A percentile compares a stretch with the other conserved stretches of the same genome.
These are phyloP conservation scores for Heterotilapia buettikoferi DNA, from an alignment of 2,113 vertebrate genomes.

Conservation along the genomic window DNA sequence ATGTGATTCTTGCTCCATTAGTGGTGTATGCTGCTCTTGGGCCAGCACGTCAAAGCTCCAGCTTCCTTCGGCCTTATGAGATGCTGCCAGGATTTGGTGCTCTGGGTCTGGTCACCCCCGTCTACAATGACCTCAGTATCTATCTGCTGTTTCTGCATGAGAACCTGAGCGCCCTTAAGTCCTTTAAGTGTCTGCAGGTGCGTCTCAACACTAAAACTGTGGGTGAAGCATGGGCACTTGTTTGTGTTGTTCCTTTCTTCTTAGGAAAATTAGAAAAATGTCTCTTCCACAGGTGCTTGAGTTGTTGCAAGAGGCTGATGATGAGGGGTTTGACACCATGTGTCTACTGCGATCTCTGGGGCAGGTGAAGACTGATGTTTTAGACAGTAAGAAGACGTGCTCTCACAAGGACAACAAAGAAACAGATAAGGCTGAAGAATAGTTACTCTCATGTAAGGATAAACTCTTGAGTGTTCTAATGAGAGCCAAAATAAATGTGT, in stretches of 20 bases:
- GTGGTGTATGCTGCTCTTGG: slow-evolving; percentile 78
- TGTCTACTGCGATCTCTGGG: slow-evolving; percentile 81
- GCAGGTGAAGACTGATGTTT: slow-evolving; percentile 82
- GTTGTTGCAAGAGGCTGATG: slow-evolving; percentile 78
- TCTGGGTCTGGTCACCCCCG: slow-evolving; percentile 73
- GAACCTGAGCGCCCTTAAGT: slow-evolving; percentile 91
- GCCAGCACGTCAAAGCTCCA: slow-evolving; percentile 74
- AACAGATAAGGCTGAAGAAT: neutral
- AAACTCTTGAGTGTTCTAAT: neutral
- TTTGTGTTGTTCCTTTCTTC: neutral
- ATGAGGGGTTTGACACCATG: slow-evolving; percentile 80
- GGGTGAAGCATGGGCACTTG: neutral
- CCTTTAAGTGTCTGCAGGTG: slow-evolving; percentile 88
- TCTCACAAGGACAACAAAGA: neutral
- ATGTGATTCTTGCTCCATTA: slow-evolving; percentile 74
- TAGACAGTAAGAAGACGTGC: slow-evolving; percentile 71
- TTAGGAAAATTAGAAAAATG: neutral
- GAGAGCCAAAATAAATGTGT: neutral
- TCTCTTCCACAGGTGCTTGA: slow-evolving; percentile 76
- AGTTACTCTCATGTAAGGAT: slow-evolving; percentile 29
- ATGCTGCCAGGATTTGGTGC: slow-evolving; percentile 85
- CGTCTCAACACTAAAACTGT: neutral
- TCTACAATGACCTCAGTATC: slow-evolving; percentile 88
- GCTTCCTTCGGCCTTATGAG: slow-evolving; percentile 84
- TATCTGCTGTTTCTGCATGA: slow-evolving; percentile 91